These are phyloP conservation scores for Drosophila melanogaster DNA, from an alignment of 1,140 invertebrate genomes.

Conservation along the genomic window DNA sequence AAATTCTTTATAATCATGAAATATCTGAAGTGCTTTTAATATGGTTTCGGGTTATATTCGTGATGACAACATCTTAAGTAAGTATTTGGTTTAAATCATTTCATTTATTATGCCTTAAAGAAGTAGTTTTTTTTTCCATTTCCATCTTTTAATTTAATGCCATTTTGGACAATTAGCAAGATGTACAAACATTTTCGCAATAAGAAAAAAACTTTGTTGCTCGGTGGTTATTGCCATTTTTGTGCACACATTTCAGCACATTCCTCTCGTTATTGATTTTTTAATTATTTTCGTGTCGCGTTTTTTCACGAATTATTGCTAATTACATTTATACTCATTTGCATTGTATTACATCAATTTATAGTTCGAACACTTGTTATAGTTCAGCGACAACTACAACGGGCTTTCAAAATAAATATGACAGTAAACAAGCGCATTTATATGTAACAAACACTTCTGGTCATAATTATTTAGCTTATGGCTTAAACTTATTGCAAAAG, in stretches of 20 bases:
- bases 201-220: background rate
- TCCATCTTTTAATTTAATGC: background rate
- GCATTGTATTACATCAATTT: constrained; percentile 14
- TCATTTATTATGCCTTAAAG: too few species aligned
- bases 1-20: constrained; percentile 75
- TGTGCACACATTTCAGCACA: background rate
- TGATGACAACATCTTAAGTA: too few species aligned
- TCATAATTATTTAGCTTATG: too few species aligned
- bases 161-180: background rate
- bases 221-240: background rate
- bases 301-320: constrained; percentile 13
- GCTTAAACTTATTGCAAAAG: too few species aligned
- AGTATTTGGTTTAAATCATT: too few species aligned
- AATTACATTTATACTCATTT: constrained; percentile 25
- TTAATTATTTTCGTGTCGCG: constrained; percentile 4
- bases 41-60: background rate
- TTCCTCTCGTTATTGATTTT: constrained; percentile 8
- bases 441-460: background rate
- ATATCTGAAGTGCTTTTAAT: background rate
- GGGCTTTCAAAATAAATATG: constrained; percentile 10
- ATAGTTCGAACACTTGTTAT: constrained; percentile 15
- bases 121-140: too few species aligned
- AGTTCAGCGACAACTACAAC: constrained; percentile 5
- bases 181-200: background rate
- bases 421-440: constrained; percentile 10